These are phyloP conservation scores for Drosophila kambysellisi DNA, from an alignment of 2,888 invertebrate species.

Conservation along the genomic window DNA sequence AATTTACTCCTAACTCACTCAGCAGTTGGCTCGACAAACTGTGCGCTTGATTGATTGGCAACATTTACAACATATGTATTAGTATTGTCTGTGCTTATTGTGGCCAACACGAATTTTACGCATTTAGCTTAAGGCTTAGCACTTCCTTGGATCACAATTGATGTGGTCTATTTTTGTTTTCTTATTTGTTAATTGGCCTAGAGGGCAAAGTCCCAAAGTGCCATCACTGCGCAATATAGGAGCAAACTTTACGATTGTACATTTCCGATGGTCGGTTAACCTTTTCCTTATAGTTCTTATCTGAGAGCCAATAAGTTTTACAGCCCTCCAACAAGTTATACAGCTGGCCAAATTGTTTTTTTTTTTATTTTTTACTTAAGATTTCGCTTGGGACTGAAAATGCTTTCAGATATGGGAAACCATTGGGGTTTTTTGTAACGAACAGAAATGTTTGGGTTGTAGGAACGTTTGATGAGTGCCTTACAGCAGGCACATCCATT, in stretches of 20 bases:
- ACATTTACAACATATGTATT: conserved; percentile 29
- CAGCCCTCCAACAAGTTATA: conserved; percentile 1
- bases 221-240: background rate
- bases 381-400: conserved; percentile 9
- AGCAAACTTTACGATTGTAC: conserved; percentile 16
- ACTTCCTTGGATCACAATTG: conserved; percentile 29
- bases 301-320: conserved; percentile 16
- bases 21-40: conserved; percentile 39
- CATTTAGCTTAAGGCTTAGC: conserved; percentile 8
- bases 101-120: conserved; percentile 2
- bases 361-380: background rate
- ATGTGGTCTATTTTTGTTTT: background rate
- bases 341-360: background rate
- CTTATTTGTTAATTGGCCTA: conserved; percentile 39
- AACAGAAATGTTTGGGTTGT: conserved; percentile 13
- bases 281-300: conserved; percentile 10
- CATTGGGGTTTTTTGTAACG: conserved; percentile 23
- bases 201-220: background rate
- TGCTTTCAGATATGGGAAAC: conserved; percentile 13
- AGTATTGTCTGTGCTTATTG: conserved; percentile 7
- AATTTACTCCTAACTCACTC: conserved; percentile 59
- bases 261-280: background rate
- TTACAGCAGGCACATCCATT: conserved; percentile 17
- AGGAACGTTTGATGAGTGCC: conserved; percentile 16
- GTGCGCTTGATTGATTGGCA: conserved; percentile 60